Evolutionary conservation across 2,113 vertebrate genomes (phyloP).

Genomic region (Corythaixoides concolor): DNA sequence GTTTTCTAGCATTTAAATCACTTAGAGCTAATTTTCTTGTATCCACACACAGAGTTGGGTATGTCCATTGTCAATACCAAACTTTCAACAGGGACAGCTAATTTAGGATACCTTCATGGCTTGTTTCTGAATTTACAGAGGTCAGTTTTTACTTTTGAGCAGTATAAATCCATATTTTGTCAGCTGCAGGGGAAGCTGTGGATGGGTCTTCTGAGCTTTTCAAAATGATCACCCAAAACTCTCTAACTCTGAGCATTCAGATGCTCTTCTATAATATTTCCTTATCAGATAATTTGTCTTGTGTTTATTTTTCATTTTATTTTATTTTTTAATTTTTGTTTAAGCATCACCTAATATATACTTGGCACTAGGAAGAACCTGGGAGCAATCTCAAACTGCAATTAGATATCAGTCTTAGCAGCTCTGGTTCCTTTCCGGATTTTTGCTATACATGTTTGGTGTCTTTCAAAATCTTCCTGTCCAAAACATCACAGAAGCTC

Average conservation of each 20-base stretch:
- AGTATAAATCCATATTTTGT: neutral
- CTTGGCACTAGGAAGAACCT: neutral
- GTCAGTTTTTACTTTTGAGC: neutral
- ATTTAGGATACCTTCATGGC: neutral
- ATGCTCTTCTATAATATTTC: neutral
- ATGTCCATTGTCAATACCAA: neutral
- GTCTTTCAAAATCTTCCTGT: neutral
- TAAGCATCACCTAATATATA: neutral
- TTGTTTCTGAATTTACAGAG: neutral
- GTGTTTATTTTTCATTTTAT: too few species aligned
- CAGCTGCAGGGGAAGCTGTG: neutral
- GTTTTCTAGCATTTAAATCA: accelerated
- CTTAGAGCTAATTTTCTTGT: neutral
- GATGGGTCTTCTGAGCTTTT: neutral
- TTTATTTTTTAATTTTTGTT: neutral
- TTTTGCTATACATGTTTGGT: neutral
- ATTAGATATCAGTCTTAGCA: neutral
- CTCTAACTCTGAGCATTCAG: neutral
- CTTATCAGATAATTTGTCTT: neutral
- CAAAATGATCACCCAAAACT: neutral
- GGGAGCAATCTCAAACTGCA: neutral
- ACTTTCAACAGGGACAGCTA: neutral
- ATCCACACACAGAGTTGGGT: neutral
- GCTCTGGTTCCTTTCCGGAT: neutral
- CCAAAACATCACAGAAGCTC: neutral